Conservation (phyloP, 2,888 invertebrate species). For the Luperina testacea region DNA sequence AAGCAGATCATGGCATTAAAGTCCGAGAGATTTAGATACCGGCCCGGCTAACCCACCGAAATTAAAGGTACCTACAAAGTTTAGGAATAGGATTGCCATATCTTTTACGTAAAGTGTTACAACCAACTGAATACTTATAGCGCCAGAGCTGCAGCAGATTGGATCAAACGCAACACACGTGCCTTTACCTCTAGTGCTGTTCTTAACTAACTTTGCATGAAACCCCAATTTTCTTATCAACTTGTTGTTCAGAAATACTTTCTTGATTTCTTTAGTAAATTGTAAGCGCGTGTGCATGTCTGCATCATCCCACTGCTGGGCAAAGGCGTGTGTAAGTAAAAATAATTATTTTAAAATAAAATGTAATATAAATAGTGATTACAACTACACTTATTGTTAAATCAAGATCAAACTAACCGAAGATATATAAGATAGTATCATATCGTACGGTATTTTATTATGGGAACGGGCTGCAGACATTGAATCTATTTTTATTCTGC, state of each 20-base stretch:
- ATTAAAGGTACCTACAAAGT: neutral
- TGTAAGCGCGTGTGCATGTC: no score
- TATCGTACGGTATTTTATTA: no score
- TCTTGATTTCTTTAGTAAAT: neutral
- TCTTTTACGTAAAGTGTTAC: neutral
- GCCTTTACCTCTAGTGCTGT: conserved; percentile 13
- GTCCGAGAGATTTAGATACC: neutral
- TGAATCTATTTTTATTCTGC: no score
- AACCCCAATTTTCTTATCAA: conserved; percentile 31
- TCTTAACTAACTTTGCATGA: conserved; percentile 35
- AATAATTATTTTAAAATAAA: neutral
- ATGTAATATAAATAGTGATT: neutral
- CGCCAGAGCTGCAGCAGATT: neutral
- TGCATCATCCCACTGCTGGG: no score
- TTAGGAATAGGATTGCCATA: neutral
- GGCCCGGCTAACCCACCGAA: no score
- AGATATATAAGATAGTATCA: no score
- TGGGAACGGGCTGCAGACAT: no score
- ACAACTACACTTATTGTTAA: neutral
- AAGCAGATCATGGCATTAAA: neutral
- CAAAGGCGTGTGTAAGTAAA: no score
- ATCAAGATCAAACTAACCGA: no score
- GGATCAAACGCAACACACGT: conserved; percentile 29
- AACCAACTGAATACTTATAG: neutral
- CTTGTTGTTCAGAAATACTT: conserved; percentile 1